These are phyloP conservation scores for Lepidonotus clava DNA, from an alignment of 2,888 invertebrate genomes.

Conservation along the genomic window DNA sequence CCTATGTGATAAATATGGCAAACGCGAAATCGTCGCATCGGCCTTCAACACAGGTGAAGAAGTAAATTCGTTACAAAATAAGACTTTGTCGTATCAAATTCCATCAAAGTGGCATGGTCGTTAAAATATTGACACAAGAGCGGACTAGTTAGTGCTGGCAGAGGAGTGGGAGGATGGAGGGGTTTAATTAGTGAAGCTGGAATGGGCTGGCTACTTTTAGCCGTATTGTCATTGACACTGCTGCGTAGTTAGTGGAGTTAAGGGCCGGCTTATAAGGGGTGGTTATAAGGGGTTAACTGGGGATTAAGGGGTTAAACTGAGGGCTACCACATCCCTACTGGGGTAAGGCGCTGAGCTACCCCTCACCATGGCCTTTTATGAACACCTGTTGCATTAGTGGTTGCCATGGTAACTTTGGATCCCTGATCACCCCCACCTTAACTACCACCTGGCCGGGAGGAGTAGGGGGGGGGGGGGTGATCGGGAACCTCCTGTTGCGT, in stretches of 20 bases:
- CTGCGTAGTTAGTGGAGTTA: not conserved
- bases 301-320: not conserved
- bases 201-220: not conserved
- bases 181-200: not conserved
- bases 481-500: no score
- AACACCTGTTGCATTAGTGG: slow-evolving; percentile 11
- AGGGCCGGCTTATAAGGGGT: not conserved
- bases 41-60: not conserved
- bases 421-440: not conserved
- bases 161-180: no score
- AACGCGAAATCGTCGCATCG: not conserved
- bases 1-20: no score
- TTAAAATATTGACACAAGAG: slow-evolving; percentile 35
- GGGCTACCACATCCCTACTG: not conserved
- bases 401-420: slow-evolving; percentile 24
- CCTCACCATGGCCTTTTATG: not conserved
- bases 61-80: not conserved
- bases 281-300: not conserved
- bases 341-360: no score
- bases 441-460: not conserved
- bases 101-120: not conserved
- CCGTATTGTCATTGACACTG: not conserved
- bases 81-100: not conserved
- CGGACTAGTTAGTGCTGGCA: not conserved
- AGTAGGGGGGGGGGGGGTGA: not conserved